phyloP scores from a whole-genome alignment of 2,113 vertebrate genomes.

The Tyto alba region DNA sequence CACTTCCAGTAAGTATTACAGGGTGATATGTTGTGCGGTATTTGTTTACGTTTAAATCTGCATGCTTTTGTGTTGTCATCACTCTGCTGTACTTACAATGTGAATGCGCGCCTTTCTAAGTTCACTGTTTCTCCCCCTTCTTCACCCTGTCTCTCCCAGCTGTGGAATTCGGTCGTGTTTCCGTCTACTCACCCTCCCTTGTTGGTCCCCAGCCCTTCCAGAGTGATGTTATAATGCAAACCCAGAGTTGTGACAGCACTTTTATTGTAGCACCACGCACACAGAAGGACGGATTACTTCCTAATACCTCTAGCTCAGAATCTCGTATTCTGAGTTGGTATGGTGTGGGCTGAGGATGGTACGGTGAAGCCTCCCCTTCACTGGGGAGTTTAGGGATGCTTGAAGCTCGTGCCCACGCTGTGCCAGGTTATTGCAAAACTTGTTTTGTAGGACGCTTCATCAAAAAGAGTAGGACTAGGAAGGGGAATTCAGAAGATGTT shows the following conservation, averaged over 20 bases:
- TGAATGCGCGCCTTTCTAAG: background rate
- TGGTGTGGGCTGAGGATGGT: no score
- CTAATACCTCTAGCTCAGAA: background rate
- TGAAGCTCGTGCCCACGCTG: rapidly evolving
- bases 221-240: background rate
- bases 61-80: background rate
- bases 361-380: no score
- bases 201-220: background rate
- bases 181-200: background rate
- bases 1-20: background rate
- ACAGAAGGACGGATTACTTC: background rate
- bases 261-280: background rate
- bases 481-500: background rate
- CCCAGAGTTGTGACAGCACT: background rate
- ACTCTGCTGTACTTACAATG: background rate
- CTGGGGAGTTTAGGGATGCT: background rate
- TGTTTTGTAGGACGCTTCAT: background rate
- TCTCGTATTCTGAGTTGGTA: background rate
- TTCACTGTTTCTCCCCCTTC: background rate
- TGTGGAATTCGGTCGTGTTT: background rate
- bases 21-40: background rate
- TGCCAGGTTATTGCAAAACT: background rate
- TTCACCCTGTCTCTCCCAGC: background rate
- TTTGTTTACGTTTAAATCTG: background rate
- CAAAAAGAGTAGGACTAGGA: background rate